phyloP scores from a whole-genome alignment of 2,113 vertebrate genomes.

The Mus musculus region GRCm39 chr4:40818001-40818500 shows the following conservation, averaged over 20 bases:
- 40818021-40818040: background rate
- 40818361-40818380: constrained; percentile 89
- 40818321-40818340: constrained; percentile 87
- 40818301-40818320: constrained; percentile 87
- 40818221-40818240: constrained; percentile 60
- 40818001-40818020: background rate
- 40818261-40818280: constrained; percentile 87
- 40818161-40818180: constrained; percentile 90
- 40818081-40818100: background rate
- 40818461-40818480: constrained; percentile 46
- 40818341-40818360: constrained; percentile 92
- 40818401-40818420: constrained; percentile 82
- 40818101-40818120: background rate
- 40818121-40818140: background rate
- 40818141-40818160: constrained; percentile 33
- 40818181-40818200: constrained; percentile 79
- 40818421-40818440: constrained; percentile 85
- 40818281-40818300: constrained; percentile 86
- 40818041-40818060: background rate
- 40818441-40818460: constrained; percentile 78
- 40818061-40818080: background rate
- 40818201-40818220: constrained; percentile 52
- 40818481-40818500: constrained; percentile 45
- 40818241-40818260: constrained; percentile 82
- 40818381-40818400: constrained; percentile 83